Conservation (phyloP, 2,797 vertebrate genomes). For the Parauchenoglanis ngamensis region DNA sequence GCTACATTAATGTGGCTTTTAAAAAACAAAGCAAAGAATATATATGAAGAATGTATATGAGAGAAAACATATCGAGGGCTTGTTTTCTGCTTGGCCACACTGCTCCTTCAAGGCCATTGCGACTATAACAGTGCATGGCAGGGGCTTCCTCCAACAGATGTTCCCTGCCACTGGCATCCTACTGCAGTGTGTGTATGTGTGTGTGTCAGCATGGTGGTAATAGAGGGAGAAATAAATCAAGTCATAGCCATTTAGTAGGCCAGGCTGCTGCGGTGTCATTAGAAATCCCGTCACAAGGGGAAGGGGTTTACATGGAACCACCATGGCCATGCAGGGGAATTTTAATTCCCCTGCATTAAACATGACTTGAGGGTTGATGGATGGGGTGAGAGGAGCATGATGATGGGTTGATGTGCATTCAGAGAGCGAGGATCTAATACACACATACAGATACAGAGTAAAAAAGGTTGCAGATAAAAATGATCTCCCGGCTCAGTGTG, state of each 20-base stretch:
- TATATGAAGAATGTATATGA: background rate
- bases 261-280: conserved; percentile 74
- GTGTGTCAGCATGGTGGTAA: conserved; percentile 50
- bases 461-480: conserved; percentile 50
- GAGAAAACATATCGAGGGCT: conserved; percentile 64
- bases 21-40: background rate
- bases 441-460: conserved; percentile 25
- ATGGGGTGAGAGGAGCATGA: conserved; percentile 47
- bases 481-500: conserved; percentile 20
- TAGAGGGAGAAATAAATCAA: conserved; percentile 79
- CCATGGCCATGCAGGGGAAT: conserved; percentile 74
- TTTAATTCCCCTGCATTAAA: conserved; percentile 60
- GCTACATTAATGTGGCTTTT: background rate
- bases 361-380: conserved; percentile 54
- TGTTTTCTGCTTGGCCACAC: conserved; percentile 63
- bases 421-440: conserved; percentile 30
- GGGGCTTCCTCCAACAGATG: conserved; percentile 83
- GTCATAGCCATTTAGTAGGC: conserved; percentile 74
- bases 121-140: conserved; percentile 79
- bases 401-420: conserved; percentile 53
- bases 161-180: conserved; percentile 82
- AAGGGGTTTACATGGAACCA: conserved; percentile 66
- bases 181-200: conserved; percentile 54
- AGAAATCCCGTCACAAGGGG: conserved; percentile 75
- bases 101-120: conserved; percentile 61